phyloP scores from a whole-genome alignment of 2,888 invertebrate species.

The Epistrophella euchroma region DNA sequence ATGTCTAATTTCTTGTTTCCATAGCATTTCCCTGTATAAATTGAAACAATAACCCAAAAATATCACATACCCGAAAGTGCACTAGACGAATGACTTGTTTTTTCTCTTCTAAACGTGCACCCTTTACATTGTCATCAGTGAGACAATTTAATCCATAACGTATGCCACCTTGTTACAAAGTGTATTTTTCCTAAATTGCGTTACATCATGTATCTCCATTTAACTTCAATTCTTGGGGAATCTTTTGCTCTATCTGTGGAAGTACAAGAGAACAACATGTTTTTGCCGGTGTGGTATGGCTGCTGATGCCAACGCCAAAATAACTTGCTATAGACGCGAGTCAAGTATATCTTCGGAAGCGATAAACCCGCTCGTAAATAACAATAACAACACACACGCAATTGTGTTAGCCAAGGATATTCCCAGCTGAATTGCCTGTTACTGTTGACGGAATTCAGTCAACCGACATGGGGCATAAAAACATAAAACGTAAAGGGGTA shows the following conservation, averaged over 20 bases:
- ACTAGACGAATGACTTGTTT: neutral
- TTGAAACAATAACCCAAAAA: conserved; percentile 45
- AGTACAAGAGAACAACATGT: conserved; percentile 22
- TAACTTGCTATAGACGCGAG: conserved; percentile 2
- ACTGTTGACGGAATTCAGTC: conserved; percentile 74
- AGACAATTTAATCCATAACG: conserved; percentile 71
- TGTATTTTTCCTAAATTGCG: conserved; percentile 67
- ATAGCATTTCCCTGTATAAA: conserved; percentile 25
- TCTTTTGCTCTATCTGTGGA: neutral
- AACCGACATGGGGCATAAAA: conserved; percentile 55
- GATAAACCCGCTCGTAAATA: conserved; percentile 72
- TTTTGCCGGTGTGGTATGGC: too few relatives aligned
- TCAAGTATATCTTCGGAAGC: conserved; percentile 59
- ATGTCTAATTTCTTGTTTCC: conserved; percentile 57
- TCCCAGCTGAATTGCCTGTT: conserved; percentile 61
- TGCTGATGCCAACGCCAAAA: conserved; percentile 7
- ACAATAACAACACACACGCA: conserved; percentile 67
- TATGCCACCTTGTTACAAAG: conserved; percentile 75
- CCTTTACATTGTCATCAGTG: conserved; percentile 63
- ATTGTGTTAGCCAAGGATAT: conserved; percentile 44
- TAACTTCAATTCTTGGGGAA: conserved; percentile 57
- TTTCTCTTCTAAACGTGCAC: conserved; percentile 13
- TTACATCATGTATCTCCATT: conserved; percentile 73
- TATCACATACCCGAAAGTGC: conserved; percentile 4
- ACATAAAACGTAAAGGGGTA: conserved; percentile 36